Conservation (phyloP, 2,113 vertebrate genomes). For the Cyrtonyx montezumae region DNA sequence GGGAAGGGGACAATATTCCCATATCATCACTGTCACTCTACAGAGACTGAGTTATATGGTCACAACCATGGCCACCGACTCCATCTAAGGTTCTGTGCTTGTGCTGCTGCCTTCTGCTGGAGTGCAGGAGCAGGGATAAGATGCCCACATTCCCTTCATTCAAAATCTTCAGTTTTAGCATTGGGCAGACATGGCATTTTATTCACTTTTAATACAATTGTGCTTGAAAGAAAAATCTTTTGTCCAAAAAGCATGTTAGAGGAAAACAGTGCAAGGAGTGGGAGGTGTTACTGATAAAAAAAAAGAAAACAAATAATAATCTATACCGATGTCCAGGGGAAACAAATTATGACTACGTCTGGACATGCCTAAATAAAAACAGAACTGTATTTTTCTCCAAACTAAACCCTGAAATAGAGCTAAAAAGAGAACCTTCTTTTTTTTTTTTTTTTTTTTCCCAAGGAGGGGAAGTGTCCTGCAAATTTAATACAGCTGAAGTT, state of each 20-base stretch:
- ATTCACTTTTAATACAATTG: slow-evolving; percentile 36
- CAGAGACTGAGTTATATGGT: not conserved
- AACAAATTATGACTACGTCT: slow-evolving; percentile 12
- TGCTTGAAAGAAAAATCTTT: slow-evolving; percentile 33
- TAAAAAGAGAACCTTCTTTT: slow-evolving; percentile 14
- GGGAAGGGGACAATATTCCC: not conserved
- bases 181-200: slow-evolving; percentile 10
- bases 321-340: not conserved
- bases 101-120: not conserved
- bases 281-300: not conserved
- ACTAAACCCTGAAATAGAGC: slow-evolving; percentile 47
- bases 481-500: slow-evolving; percentile 80
- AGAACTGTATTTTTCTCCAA: not conserved
- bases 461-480: slow-evolving; percentile 56
- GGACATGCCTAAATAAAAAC: slow-evolving; percentile 43
- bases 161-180: slow-evolving; percentile 51
- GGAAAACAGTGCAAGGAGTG: not conserved
- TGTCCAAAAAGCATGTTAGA: not conserved
- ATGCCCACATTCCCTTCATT: slow-evolving; percentile 1
- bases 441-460: slow-evolving; percentile 1
- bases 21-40: not conserved
- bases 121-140: slow-evolving; percentile 9
- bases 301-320: not conserved
- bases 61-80: not conserved
- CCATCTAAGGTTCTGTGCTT: not conserved